Evolutionary conservation across 2,888 invertebrate species (phyloP), one percentile per base, ranked within the genome.

Genomic region (Drosophila infuscata): DNA sequence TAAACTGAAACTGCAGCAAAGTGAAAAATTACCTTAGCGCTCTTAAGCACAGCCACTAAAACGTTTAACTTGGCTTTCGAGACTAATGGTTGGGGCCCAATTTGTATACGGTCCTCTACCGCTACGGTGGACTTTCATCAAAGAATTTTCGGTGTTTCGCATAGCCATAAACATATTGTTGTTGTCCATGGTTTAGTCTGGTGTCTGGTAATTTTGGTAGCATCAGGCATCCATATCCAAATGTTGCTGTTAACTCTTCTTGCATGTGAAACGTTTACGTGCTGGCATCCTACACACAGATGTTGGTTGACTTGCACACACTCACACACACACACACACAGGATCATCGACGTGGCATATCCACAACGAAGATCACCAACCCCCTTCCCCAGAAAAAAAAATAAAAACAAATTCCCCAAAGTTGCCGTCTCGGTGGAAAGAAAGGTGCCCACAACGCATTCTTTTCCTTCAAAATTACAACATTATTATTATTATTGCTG

Each of bases 21-120:
- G 89, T 88, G 89, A 84, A 84, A 88, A 84, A 88, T 84, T 83
- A 88, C 83, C 81, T 83, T 76, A 76, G 83, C 72, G 68, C 71
- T 80, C 78, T 86, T 88, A 88, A 90, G 78, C 82, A 89, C 76
- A 87, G 87, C 87, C 90, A 87, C 89, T 87, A 87, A 88, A 88
- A 88, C 87, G 87, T 88, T 88, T 88, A 88, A 89, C 75, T 79
- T 74, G 77, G 70, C 83, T 79, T 69, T 79, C 83, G 84, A 82
- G 87, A 90, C 87, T 87, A 87, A 87, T 87, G 87, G 87, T 79
- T 49, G 57, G 63, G 70, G 76, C 86, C 90, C 87, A 88, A 88
- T 88, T 88, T 88, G 87, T 86, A 88, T 86, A 84, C 70, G 88
- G 66, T 76, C 65, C 36, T 57, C 59, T 35, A 52, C 51, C 49